Conservation (phyloP, 2,797 vertebrate species). For the Bucorvus abyssinicus region DNA sequence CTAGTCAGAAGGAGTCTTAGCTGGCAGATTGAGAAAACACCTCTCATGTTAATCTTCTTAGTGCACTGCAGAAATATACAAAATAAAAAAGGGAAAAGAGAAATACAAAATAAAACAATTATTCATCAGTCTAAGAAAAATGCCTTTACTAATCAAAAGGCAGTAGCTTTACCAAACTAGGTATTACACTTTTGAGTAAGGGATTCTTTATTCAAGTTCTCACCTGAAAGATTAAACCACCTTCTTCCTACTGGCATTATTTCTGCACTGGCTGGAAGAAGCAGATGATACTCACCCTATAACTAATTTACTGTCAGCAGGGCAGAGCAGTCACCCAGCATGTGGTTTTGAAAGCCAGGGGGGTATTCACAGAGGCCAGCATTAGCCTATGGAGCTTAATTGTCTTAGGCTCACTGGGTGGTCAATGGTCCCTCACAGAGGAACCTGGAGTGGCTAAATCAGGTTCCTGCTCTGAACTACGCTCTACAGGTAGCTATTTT, state of each 20-base stretch:
- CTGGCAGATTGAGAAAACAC: neutral
- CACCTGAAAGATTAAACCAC: neutral
- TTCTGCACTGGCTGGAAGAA: neutral
- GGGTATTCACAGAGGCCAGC: neutral
- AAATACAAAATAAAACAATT: neutral
- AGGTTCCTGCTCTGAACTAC: neutral
- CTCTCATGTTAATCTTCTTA: neutral
- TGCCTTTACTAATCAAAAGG: neutral
- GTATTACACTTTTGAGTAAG: neutral
- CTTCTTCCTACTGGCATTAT: neutral
- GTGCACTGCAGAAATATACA: neutral
- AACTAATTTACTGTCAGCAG: neutral
- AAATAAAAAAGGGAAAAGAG: neutral
- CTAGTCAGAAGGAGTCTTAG: neutral
- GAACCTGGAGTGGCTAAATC: neutral
- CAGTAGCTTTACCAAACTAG: neutral
- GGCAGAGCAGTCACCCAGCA: neutral
- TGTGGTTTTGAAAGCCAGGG: neutral
- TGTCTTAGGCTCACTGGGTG: neutral
- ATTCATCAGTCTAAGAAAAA: neutral
- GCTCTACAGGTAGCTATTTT: neutral
- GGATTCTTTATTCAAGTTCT: neutral
- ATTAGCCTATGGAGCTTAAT: neutral
- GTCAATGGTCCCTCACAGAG: neutral
- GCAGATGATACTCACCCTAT: neutral